phyloP scores from a whole-genome alignment of 2,113 vertebrate genomes.

The Oreotrochilus melanogaster region DNA sequence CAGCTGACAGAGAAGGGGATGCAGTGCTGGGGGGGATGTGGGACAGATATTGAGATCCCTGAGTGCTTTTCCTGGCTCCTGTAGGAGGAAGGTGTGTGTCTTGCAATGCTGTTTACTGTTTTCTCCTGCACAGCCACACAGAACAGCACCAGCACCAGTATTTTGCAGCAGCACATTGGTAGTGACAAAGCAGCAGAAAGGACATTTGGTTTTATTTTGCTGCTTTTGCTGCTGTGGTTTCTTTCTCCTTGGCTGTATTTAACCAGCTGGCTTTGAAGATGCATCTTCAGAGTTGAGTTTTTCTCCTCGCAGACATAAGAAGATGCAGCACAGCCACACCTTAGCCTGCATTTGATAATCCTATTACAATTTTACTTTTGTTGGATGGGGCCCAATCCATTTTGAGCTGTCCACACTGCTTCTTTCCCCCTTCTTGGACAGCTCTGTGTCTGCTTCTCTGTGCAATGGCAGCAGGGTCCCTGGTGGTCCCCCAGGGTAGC shows the following conservation, averaged over 20 bases:
- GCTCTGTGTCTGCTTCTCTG: fast-evolving
- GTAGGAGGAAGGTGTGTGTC: not conserved
- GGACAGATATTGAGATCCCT: not conserved
- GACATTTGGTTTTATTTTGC: not conserved
- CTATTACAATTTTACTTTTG: not conserved
- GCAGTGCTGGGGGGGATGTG: not conserved
- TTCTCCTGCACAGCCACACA: not conserved
- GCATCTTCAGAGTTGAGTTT: not conserved
- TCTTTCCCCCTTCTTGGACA: not conserved
- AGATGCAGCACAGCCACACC: not conserved
- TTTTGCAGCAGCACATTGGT: not conserved
- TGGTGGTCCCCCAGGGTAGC: not conserved
- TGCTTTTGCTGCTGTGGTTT: not conserved
- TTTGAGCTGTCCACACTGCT: not conserved
- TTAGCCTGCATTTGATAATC: conserved; percentile 21
- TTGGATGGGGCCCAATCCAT: not conserved
- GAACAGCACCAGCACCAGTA: not conserved
- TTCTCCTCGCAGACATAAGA: conserved; percentile 8
- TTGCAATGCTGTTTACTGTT: not conserved
- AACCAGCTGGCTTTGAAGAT: conserved; percentile 34
- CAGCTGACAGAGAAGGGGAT: not conserved
- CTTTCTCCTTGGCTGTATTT: not conserved
- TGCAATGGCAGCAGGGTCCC: not conserved
- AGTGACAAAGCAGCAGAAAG: not conserved
- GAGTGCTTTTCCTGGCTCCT: not conserved